Evolutionary conservation across 2,797 vertebrate species (phyloP).

Genomic region (Lutjanus campechanus): DNA sequence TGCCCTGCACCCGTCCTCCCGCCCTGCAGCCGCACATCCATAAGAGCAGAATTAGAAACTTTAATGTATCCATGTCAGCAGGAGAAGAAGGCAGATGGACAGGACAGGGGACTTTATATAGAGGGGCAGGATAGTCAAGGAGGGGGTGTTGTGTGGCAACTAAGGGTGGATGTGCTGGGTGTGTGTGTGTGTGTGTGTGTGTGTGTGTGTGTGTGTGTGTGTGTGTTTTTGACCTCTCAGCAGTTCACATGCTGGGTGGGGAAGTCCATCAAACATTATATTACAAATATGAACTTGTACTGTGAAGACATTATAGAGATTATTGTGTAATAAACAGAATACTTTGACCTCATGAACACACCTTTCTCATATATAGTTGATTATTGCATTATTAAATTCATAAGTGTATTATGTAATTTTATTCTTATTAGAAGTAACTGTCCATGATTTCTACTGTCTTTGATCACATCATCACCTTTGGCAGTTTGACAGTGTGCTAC

Average conservation of each 20-base stretch:
- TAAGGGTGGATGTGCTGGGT: constrained; percentile 5
- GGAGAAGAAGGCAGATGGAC: constrained; percentile 31
- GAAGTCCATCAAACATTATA: constrained; percentile 46
- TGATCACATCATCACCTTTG: no score
- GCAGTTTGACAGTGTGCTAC: no score
- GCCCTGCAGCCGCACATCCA: constrained; percentile 69
- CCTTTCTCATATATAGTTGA: not conserved
- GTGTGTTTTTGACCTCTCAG: constrained; percentile 46
- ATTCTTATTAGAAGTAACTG: not conserved
- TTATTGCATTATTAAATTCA: no score
- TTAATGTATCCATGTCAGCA: constrained; percentile 77
- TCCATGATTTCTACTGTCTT: no score
- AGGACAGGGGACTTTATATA: constrained; percentile 66
- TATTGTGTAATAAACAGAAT: constrained; percentile 53
- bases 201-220: not conserved
- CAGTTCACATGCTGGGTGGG: constrained; percentile 58
- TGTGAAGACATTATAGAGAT: constrained; percentile 15
- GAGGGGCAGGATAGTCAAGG: not conserved
- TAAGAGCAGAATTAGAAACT: constrained; percentile 68
- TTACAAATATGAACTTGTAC: constrained; percentile 30
- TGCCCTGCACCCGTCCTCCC: constrained; percentile 12
- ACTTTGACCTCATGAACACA: constrained; percentile 48
- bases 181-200: not conserved
- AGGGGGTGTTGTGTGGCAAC: not conserved
- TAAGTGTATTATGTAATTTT: no score